Evolutionary conservation across 2,797 vertebrate genomes (phyloP), one percentile per base, ranked within the genome.

Genomic region (Alfaro cultratus): DNA sequence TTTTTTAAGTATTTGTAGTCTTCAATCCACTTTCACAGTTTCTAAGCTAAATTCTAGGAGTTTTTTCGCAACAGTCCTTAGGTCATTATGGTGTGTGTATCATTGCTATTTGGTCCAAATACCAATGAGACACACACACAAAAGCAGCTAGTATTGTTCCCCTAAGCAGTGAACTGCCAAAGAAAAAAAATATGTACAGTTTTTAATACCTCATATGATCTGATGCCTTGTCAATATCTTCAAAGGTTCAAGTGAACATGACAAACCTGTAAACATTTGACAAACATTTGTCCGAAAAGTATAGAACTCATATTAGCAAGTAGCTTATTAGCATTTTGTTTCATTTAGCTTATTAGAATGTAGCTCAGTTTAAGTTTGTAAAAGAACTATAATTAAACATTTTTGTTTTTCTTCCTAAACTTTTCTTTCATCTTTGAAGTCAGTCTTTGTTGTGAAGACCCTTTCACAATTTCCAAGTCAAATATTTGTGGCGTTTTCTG

Each of bases 171-270:
- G 43, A 75, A 34, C 34, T 75, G 43, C 76, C 75, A 73, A 84
- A 84, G 76, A 67, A 72, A 72, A n/a, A 64, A 88, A 87, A 88
- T 53, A 85, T 49, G 86, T 82, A 21, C 68, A 15, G 47, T 51
- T 79, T 70, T 82, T 75, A 83, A 81, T 84, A 12, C 26, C 36
- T 43, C 11, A 41, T 41, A 11, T 26, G n/a, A n/a, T n/a, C 11
- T 57, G 51, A 57, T 12, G 8, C 13, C 4, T 11, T 67, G 18
- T 68, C 12, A n/a, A 10, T n/a, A 13, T 11, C 2, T 57, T 3
- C 13, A 39, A 78, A 46, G 36, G 31, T 15, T 62, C 21, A 7
- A 41, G 13, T 26, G 49, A 57, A 49, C 43, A 10, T 36, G 13
- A 8, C 13, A 34, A 60, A 39, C 39, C 3, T 43, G 41, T 16